Evolutionary conservation across 2,888 invertebrate species (phyloP), one percentile per base, ranked within the genome.

Genomic region (Imbricaverruca yamaguchii): DNA sequence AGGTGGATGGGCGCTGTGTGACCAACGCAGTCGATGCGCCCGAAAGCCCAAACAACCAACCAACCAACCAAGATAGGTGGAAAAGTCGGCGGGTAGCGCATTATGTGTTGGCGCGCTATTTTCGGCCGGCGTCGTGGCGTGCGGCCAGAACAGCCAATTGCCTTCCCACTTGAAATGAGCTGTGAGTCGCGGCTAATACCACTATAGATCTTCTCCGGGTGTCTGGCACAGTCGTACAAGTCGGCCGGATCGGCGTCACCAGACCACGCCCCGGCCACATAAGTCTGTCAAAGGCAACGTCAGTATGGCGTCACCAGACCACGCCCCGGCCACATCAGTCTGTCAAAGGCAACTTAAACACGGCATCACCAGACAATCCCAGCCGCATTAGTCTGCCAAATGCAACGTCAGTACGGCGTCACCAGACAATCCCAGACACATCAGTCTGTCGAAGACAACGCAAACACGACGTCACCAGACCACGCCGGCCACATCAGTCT

Each of bases 171-270:
- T 25, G 12, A 39, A 39, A 69, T 69, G 69, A 69, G 39, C 25
- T 69, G 69, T 69, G 69, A 69, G 69, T 39, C 69, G 69, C 69
- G 69, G 13, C 39, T 69, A 69, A 25, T 69, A 69, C 39, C 69
- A 15, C 69, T 39, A 15, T 69, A 39, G 39, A 69, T 69, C 69
- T 69, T 7, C 15, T 6, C 39, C 69, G 23, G 4, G 39, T 39
- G 39, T 18, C 69, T 69, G 69, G 69, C 69, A 69, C 39, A 13
- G 25, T 3, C 39, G 4, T 7, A 15, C 12, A 23, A 69, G 39
- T 23, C 69, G 39, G 39, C 39, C 39, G 39, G 4, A 39, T 39
- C 39, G 39, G 39, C 39, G 39, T 4, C 39, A 4, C 39, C 39
- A 39, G 39, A 39, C 39, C 39, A 39, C 39, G 39, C 39, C 39